Conservation (phyloP, 1,140 invertebrate species). For the Pogonomyrmex barbatus region DNA sequence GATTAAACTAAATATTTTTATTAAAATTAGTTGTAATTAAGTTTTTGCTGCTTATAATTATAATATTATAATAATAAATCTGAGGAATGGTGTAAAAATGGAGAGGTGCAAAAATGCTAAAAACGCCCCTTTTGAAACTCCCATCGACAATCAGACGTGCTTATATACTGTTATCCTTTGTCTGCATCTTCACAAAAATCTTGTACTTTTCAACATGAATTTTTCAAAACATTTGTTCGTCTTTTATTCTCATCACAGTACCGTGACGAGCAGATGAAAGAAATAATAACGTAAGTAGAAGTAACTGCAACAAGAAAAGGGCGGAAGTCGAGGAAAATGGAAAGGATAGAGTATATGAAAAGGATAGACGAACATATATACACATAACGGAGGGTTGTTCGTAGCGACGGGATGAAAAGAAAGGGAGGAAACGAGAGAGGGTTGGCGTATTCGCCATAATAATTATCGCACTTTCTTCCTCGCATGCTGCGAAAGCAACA, state of each 20-base stretch:
- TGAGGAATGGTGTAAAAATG: no score
- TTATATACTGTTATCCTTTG: neutral
- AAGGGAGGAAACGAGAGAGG: neutral
- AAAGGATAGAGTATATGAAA: slow-evolving; percentile 13
- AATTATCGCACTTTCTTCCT: slow-evolving; percentile 79
- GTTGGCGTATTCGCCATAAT: slow-evolving; percentile 67
- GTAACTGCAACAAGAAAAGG: slow-evolving; percentile 11
- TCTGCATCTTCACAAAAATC: neutral
- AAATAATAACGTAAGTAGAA: slow-evolving; percentile 42
- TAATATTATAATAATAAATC: no score
- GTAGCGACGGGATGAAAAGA: slow-evolving; percentile 48
- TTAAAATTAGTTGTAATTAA: neutral
- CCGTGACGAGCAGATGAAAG: slow-evolving; percentile 22
- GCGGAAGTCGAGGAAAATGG: slow-evolving; percentile 35
- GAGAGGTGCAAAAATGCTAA: no score
- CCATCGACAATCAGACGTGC: no score
- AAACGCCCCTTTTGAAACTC: no score
- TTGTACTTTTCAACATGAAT: slow-evolving; percentile 5
- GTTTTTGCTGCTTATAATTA: neutral
- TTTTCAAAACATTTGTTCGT: slow-evolving; percentile 5
- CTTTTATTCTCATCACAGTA: neutral
- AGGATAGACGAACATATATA: neutral
- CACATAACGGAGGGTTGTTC: neutral
- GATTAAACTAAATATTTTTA: neutral
- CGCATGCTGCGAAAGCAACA: slow-evolving; percentile 76